Evolutionary conservation across 2,888 invertebrate genomes (phyloP), one percentile per base, ranked within the genome.

Genomic region (Aleiodes alternator): DNA sequence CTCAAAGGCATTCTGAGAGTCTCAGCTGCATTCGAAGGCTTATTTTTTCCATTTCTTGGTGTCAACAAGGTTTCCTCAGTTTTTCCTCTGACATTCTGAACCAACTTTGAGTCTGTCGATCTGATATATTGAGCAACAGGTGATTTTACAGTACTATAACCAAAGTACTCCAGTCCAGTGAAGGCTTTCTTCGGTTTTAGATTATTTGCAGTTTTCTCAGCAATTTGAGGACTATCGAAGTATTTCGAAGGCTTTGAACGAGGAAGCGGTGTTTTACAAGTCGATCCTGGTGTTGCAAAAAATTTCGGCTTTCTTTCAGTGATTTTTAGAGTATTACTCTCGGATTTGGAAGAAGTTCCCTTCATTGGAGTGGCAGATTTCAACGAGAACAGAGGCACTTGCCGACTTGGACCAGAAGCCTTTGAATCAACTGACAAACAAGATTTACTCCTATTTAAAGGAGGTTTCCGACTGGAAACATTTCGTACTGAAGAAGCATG

Each of bases 91-190:
- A 82, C 77, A 76, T 87, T 87, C 57, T 85, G 82, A 34, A 87
- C 78, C 4, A 87, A 80, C 69, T 83, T 80, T n/a, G 77, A 78
- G 73, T 86, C 84, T 0, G 83, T 85, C 4, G 87, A 84, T 51
- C 78, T 81, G 51, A 88, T 87, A 50, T 88, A 88, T 72, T 84
- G 80, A 31, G 83, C 83, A 3, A 88, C 79, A 0, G 88, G 88
- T 7, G 88, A 88, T 51, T 82, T 77, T 4, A 88, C 80, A 7
- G 80, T 82, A n/a, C 34, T n/a, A 1, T 59, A 53, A 64, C 53
- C 43, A 38, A 83, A 77, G 34, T 83, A 84, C 66, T 80, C 83
- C 12, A 78, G 53, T 69, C 80, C 82, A 11, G 43, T 6, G 43
- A 23, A 43, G 64, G 8, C 48, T 64, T 64, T 43, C 43, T 9